Evolutionary conservation across 2,113 vertebrate genomes (phyloP).

Genomic region (Emberiza fucata): DNA sequence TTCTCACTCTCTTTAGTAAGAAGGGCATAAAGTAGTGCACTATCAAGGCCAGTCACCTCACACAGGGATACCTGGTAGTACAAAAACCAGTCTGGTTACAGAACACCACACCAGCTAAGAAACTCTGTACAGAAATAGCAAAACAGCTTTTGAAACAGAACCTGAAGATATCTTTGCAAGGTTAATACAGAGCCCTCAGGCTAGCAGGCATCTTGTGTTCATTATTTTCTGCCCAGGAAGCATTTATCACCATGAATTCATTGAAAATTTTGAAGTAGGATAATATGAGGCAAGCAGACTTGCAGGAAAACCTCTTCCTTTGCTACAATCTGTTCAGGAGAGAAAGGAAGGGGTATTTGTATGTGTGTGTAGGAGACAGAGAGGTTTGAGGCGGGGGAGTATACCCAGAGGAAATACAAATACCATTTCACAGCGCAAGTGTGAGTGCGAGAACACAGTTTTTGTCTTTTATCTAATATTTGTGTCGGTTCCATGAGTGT

Average conservation of each 20-base stretch:
- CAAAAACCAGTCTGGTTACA: neutral
- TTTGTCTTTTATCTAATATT: constrained; percentile 3
- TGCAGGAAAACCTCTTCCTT: constrained; percentile 18
- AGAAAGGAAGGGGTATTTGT: constrained; percentile 17
- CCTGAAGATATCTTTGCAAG: neutral
- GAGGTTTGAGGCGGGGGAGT: neutral
- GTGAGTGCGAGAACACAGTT: neutral
- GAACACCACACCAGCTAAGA: neutral
- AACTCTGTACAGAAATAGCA: neutral
- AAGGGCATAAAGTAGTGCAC: neutral
- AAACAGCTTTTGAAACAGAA: neutral
- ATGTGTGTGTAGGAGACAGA: neutral
- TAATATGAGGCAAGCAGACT: neutral
- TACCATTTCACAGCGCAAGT: constrained; percentile 6
- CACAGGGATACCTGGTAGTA: neutral
- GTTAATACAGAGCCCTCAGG: neutral
- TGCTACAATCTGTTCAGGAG: constrained; percentile 28
- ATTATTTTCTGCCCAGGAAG: constrained; percentile 30
- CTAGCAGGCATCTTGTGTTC: neutral
- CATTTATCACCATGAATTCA: constrained; percentile 17
- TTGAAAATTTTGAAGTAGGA: constrained; percentile 4
- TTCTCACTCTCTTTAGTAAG: neutral
- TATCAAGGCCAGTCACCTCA: neutral
- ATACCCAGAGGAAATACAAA: constrained; percentile 16
- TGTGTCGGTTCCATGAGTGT: neutral